A percentile compares a stretch with the other conserved stretches of the same genome.
phyloP scores from a whole-genome alignment of 2,113 vertebrate species.

The Carettochelys insculpta region DNA sequence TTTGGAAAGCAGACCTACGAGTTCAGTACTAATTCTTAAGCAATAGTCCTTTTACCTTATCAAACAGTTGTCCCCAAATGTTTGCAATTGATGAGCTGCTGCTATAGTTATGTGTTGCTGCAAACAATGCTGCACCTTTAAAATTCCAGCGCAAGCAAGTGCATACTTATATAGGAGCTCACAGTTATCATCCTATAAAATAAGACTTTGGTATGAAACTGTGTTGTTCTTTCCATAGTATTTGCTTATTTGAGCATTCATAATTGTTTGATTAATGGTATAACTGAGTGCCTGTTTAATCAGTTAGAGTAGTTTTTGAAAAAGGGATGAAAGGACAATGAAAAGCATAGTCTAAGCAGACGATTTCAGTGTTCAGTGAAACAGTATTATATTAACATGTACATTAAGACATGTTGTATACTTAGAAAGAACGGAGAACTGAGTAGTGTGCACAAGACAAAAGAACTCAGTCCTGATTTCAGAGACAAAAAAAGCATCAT shows the following conservation, averaged over 20 bases:
- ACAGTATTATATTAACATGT: background rate
- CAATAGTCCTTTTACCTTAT: background rate
- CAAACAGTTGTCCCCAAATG: background rate
- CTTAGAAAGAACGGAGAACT: conserved; percentile 5
- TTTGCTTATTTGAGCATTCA: background rate
- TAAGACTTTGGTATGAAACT: background rate
- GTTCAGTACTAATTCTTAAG: background rate
- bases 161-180: background rate
- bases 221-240: conserved; percentile 7
- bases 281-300: background rate
- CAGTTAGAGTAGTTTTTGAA: background rate
- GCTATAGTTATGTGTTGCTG: background rate
- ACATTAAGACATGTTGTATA: background rate
- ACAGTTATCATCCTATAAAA: background rate
- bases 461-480: conserved; percentile 57
- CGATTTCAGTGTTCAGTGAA: background rate
- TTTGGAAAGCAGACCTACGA: background rate
- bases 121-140: fast-evolving
- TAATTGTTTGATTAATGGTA: background rate
- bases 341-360: background rate
- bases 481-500: no score
- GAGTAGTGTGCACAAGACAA: conserved; percentile 2
- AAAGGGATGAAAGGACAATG: background rate
- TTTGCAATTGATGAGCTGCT: background rate
- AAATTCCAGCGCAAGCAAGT: background rate